A percentile compares a stretch with the other conserved stretches of the same genome.
These are phyloP conservation scores for Crax fasciolata DNA, from an alignment of 2,797 vertebrate species.

Conservation along the genomic window DNA sequence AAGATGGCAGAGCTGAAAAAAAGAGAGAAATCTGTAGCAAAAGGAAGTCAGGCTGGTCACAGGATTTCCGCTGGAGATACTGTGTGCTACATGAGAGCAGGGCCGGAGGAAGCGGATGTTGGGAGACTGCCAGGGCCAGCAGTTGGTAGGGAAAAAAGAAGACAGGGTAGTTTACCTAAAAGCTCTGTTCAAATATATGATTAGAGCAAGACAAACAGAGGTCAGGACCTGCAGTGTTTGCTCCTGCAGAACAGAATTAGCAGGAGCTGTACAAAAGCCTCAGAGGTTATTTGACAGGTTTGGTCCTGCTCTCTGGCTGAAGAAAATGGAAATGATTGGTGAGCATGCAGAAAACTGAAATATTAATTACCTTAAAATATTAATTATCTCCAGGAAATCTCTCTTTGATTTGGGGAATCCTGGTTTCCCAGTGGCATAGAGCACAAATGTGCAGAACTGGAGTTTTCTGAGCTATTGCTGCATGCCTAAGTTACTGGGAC, in stretches of 20 bases:
- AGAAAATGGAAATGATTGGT: background rate
- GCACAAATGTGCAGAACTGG: background rate
- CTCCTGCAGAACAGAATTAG: background rate
- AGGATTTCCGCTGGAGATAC: slow-evolving; percentile 62
- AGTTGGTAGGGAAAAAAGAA: background rate
- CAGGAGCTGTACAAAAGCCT: background rate
- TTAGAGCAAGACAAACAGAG: slow-evolving; percentile 3
- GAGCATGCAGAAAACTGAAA: background rate
- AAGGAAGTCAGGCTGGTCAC: slow-evolving; percentile 52
- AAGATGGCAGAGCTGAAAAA: background rate
- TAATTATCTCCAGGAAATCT: slow-evolving; percentile 28
- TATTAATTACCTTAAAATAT: slow-evolving; percentile 33
- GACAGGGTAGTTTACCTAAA: slow-evolving; percentile 27
- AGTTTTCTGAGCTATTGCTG: background rate
- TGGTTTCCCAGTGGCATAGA: background rate
- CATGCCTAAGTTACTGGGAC: background rate
- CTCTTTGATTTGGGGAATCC: slow-evolving; percentile 14
- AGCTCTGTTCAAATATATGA: background rate
- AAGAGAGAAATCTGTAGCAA: background rate
- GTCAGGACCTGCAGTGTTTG: slow-evolving; percentile 14
- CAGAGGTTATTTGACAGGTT: background rate
- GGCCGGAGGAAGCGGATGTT: slow-evolving; percentile 52
- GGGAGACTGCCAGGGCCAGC: slow-evolving; percentile 56
- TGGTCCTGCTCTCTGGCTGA: background rate
- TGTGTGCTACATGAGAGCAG: background rate